Conservation (phyloP, 2,113 vertebrate species). For the Monopterus albus region DNA sequence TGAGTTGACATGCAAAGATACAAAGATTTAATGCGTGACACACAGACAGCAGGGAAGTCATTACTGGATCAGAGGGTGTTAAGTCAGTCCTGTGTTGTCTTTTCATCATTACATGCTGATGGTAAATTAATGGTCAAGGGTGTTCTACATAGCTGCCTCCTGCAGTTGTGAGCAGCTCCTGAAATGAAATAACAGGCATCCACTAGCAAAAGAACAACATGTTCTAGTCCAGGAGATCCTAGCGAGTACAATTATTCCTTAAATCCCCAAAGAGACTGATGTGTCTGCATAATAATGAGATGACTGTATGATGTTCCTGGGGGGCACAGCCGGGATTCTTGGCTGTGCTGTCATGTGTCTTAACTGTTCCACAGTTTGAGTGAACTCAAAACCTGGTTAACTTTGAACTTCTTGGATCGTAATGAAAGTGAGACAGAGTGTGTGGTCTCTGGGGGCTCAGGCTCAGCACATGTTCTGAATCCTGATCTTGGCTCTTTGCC, state of each 20-base stretch:
- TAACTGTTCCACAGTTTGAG: too few relatives aligned
- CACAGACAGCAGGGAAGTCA: conserved; percentile 7
- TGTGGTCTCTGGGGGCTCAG: too few relatives aligned
- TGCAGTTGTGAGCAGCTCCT: conserved; percentile 14
- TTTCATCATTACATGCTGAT: conserved; percentile 71
- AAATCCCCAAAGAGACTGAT: conserved; percentile 37
- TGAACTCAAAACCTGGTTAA: too few relatives aligned
- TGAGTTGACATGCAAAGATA: conserved; percentile 24
- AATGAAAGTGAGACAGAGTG: too few relatives aligned
- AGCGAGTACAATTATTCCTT: conserved; percentile 12
- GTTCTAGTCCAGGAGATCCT: conserved; percentile 8
- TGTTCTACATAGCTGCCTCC: conserved; percentile 33
- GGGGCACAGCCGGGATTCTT: conserved; percentile 30
- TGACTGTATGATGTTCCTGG: conserved; percentile 18
- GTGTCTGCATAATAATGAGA: conserved; percentile 49
- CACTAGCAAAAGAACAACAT: background rate
- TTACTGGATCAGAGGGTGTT: conserved; percentile 65
- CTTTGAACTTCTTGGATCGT: too few relatives aligned
- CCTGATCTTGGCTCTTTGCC: too few relatives aligned
- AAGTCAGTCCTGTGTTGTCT: conserved; percentile 71
- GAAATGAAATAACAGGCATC: conserved; percentile 57
- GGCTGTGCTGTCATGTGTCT: too few relatives aligned
- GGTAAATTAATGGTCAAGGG: conserved; percentile 61
- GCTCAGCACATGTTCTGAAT: too few relatives aligned
- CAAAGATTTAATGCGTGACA: background rate